phyloP scores from a whole-genome alignment of 2,113 vertebrate genomes.

The Anolis carolinensis region DNA sequence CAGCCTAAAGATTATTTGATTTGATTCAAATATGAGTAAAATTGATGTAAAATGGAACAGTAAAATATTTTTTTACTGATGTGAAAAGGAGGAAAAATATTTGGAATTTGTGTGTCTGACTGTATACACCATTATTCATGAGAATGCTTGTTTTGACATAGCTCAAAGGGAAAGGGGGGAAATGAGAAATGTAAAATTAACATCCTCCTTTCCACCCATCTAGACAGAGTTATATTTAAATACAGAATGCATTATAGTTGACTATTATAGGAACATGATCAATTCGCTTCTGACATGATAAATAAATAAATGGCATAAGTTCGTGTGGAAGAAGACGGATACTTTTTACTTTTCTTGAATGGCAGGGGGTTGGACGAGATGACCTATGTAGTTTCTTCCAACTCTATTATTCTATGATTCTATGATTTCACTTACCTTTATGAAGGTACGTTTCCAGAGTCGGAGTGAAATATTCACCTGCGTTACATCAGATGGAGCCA shows the following conservation, averaged over 20 bases:
- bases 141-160: not conserved
- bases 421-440: slow-evolving; percentile 82
- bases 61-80: no score
- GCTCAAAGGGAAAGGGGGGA: not conserved
- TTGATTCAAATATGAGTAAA: not conserved
- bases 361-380: no score
- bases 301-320: not conserved
- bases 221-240: not conserved
- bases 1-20: not conserved
- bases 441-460: slow-evolving; percentile 93
- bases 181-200: not conserved
- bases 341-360: no score
- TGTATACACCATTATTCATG: not conserved
- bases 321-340: not conserved
- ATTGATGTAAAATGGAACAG: no score
- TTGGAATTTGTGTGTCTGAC: not conserved
- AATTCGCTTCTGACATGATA: no score
- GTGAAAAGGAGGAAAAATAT: not conserved
- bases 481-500: slow-evolving; percentile 74
- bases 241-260: not conserved
- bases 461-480: slow-evolving; percentile 88
- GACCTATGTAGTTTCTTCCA: no score
- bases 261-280: not conserved
- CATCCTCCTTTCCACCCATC: not conserved
- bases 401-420: no score